Evolutionary conservation across 1,140 invertebrate species (phyloP), one percentile per base, ranked within the genome.

Genomic region (Drosophila arawakana): DNA sequence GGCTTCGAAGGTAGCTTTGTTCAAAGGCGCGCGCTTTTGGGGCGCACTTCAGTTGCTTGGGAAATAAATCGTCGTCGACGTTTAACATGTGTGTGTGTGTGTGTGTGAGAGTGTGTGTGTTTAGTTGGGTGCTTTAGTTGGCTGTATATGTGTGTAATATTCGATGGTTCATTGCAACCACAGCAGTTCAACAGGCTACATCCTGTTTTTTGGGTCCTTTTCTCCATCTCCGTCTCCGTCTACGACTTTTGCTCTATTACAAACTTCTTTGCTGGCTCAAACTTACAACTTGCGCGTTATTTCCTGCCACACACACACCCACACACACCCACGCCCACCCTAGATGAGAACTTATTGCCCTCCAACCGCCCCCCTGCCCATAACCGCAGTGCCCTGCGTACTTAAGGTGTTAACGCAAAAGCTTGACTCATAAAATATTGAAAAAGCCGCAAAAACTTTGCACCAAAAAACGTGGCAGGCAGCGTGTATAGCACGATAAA

Each of bases 371-470:
- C 7, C 37, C 49, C 60, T 39, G 43, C 35, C 44, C 54, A 25
- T 49, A 75, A 89, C 84, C 84, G 60, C 84, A 88, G 55, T 80
- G 84, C 84, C 84, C 84, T 89, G 77, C 84, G 84, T 84, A 84
- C 84, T 89, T 81, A 89, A 89, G 84, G 84, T 89, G 84, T 89
- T 84, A 89, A 89, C 84, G 84, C 80, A 89, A 89, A 89, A 89
- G 84, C 84, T 89, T 89, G 89, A 86, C 82, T 91, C 85, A 91
- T 91, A 91, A 91, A 91, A 91, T 91, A 91, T 91, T 91, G 81
- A 91, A 91, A 91, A 91, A 90, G 90, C 90, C 90, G 75, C 90
- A 91, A 91, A 79, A 91, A 91, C 81, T 81, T 85, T 90, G 79
- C 86, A 76, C 68, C 83, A 88, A 88, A 89, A 88, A 88, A 88